phyloP scores from a whole-genome alignment of 2,113 vertebrate genomes.

The Aspiorhynchus laticeps region DNA sequence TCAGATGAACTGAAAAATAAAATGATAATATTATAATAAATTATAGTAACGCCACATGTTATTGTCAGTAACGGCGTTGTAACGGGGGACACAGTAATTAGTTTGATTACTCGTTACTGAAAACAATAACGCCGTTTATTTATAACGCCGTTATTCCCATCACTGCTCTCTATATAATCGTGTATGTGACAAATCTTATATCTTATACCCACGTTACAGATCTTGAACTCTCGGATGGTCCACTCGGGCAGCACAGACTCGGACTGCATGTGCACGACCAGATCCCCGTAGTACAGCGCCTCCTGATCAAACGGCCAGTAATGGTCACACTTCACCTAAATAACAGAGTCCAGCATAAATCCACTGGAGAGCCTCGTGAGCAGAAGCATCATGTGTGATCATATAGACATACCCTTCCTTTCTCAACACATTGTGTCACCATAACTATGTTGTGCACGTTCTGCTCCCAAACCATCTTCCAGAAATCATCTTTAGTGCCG shows the following conservation, averaged over 20 bases:
- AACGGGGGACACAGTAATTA: too few species aligned
- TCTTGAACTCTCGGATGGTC: conserved; percentile 96
- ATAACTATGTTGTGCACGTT: conserved; percentile 96
- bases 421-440: conserved; percentile 98
- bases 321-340: conserved; percentile 96
- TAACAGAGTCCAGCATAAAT: not conserved
- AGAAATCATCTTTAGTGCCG: conserved; percentile 98
- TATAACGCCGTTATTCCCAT: too few species aligned
- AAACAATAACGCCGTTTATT: too few species aligned
- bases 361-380: not conserved
- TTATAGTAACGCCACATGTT: too few species aligned
- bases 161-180: too few species aligned
- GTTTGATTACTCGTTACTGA: too few species aligned
- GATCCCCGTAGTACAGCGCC: conserved; percentile 94
- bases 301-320: conserved; percentile 97
- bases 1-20: too few species aligned
- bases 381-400: not conserved
- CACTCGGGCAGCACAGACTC: conserved; percentile 96
- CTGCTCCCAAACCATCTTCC: conserved; percentile 99
- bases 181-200: too few species aligned
- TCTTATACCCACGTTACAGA: conserved; percentile 89
- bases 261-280: conserved; percentile 93
- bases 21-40: too few species aligned
- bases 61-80: too few species aligned
- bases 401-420: conserved; percentile 85